A percentile compares a stretch with the other conserved stretches of the same genome.
phyloP scores from a whole-genome alignment of 1,140 invertebrate genomes.

The Caligus rogercresseyi region DNA sequence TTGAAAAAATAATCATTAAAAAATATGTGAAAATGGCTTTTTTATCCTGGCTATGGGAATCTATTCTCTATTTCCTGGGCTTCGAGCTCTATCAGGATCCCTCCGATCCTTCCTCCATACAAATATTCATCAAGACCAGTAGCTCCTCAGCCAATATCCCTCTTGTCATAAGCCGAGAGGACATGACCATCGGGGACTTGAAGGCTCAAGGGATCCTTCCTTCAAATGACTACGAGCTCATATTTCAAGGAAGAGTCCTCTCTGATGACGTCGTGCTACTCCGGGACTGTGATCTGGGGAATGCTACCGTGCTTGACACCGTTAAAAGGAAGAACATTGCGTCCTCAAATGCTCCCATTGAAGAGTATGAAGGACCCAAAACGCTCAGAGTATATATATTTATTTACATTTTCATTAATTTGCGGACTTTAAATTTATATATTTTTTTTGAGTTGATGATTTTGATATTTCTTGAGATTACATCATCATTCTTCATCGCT shows the following conservation, averaged over 20 bases:
- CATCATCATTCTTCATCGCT: too few species aligned
- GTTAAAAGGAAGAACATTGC: conserved; percentile 31
- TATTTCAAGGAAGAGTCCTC: conserved; percentile 65
- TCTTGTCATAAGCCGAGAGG: background rate
- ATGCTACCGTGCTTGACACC: conserved; percentile 58
- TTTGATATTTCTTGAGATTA: too few species aligned
- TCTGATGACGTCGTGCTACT: conserved; percentile 48
- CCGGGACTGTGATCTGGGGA: conserved; percentile 61
- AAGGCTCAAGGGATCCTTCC: background rate
- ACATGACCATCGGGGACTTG: background rate
- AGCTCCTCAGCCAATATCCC: background rate
- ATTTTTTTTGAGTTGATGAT: too few species aligned
- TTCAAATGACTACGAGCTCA: conserved; percentile 53
- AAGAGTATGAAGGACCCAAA: conserved; percentile 28
- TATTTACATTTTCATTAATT: too few species aligned
- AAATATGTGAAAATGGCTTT: background rate
- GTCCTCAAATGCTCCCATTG: conserved; percentile 15
- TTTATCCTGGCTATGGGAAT: background rate
- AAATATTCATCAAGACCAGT: background rate
- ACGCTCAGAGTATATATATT: conserved; percentile 25
- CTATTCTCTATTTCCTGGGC: background rate
- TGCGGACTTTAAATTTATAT: too few species aligned
- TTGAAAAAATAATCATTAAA: too few species aligned
- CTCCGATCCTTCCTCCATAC: background rate
- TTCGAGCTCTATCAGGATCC: background rate